phyloP scores from a whole-genome alignment of 2,113 vertebrate genomes.

The Halcyon senegalensis region DNA sequence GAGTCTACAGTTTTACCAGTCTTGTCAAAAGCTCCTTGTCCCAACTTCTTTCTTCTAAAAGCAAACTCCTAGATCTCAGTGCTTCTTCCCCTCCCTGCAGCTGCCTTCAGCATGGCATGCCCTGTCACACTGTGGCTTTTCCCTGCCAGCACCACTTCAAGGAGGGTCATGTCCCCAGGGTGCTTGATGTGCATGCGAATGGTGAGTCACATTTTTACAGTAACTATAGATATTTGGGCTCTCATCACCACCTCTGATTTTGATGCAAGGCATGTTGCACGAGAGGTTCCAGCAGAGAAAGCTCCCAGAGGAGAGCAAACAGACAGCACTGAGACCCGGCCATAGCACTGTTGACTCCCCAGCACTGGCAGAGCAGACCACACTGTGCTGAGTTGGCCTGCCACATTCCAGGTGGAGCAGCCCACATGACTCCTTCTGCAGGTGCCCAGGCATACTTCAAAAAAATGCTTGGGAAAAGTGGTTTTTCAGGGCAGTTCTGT shows the following conservation, averaged over 20 bases:
- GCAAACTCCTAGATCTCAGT: neutral
- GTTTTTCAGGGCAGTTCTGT: neutral
- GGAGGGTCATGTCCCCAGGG: neutral
- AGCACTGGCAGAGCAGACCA: rapidly evolving
- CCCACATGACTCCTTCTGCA: neutral
- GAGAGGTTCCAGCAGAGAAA: neutral
- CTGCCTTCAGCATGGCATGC: neutral
- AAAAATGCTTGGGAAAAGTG: neutral
- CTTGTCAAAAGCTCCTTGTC: neutral
- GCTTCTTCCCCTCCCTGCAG: neutral
- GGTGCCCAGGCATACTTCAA: neutral
- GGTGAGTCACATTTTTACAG: neutral
- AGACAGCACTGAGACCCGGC: rapidly evolving
- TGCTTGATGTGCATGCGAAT: neutral
- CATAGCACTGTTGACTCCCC: rapidly evolving
- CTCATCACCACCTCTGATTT: neutral
- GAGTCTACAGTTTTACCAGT: neutral
- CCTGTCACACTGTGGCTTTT: neutral
- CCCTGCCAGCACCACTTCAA: neutral
- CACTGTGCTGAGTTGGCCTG: rapidly evolving
- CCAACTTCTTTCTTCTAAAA: neutral
- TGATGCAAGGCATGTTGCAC: neutral
- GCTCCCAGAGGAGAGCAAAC: neutral
- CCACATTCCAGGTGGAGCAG: rapidly evolving
- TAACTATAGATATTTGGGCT: neutral